Base-by-base conservation (phyloP, 2,888 invertebrate genomes). In the Tetheella fluctuosa region DNA sequence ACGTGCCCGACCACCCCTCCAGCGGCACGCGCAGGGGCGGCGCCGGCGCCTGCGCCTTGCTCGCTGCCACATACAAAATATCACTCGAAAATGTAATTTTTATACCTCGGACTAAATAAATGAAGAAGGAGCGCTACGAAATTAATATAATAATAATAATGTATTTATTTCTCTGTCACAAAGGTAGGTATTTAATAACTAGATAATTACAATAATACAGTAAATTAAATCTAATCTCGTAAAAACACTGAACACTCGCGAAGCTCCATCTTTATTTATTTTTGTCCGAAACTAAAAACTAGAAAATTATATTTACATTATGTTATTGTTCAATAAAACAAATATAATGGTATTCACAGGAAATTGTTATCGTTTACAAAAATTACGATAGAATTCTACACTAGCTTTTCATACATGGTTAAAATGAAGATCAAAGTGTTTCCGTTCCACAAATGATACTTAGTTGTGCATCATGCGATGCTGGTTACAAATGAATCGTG, bases 31-130 rank as follows among this genome's bases (percentile, higher is more conserved):
- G 89, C 72, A 93, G 89, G 68, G 95, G 95, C 65, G 95, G 95
- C 79, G 91, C 91, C 62, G 95, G 95, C 68, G 95, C 95, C 76
- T 90, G 95, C 80, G 95, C 94, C 84, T 95, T 95, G 78, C 90
- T 91, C 83, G 84, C 92, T 90, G 87, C 62, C 60, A 66, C 61
- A 69, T 62, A 59, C 57, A 59, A 52, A 58, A 48, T 58, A 53
- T 57, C 53, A 64, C 59, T 28, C 6, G n/a, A 53, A 15, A 25
- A 53, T 53, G 1, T 15, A 6, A 23, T 25, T 2, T 0, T 8
- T 12, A 23, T 4, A n/a, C 13, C 13, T 1, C 23, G 7, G 15
- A 25, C n/a, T 15, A 23, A 25, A 23, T 1, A 10, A 23, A 12
- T 23, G 15, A 25, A n/a, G 15, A 53, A n/a, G 23, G 15, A 7